Evolutionary conservation across 2,113 vertebrate genomes (phyloP).

Genomic region (cat (Felis catus)): F.catus_Fca126_mat1.0 CM031416.1:130650001-130650500

Average conservation of each 20-base stretch:
- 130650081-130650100: constrained; percentile 46
- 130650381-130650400: not conserved
- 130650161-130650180: not conserved
- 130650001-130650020: not conserved
- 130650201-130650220: not conserved
- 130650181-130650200: constrained; percentile 33
- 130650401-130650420: no score
- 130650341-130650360: not conserved
- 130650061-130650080: not conserved
- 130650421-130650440: no score
- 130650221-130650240: not conserved
- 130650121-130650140: constrained; percentile 13
- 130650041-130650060: not conserved
- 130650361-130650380: not conserved
- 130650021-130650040: not conserved
- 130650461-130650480: not conserved
- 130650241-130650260: constrained; percentile 43
- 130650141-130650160: constrained; percentile 34
- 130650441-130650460: not conserved
- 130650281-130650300: not conserved
- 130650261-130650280: not conserved
- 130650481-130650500: not conserved
- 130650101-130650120: not conserved
- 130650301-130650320: not conserved
- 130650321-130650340: not conserved